Evolutionary conservation across 2,797 vertebrate genomes (phyloP), one percentile per base, ranked within the genome.

Genomic region (Urophycis tenuis): DNA sequence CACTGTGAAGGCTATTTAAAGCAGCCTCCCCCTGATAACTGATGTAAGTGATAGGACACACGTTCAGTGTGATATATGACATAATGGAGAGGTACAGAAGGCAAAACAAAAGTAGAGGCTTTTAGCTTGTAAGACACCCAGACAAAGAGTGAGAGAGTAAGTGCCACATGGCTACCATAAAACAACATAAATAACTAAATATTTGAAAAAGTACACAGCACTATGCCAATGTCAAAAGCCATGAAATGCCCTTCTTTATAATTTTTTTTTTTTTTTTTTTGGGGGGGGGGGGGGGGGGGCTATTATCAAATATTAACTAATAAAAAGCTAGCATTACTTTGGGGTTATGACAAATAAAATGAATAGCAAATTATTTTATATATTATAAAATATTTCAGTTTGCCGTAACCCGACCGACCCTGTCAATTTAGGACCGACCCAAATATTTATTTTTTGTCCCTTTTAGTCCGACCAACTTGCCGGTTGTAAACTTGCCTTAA

Each of bases 1-100:
- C 60, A 64, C 60, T 53, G n/a, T 53, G 22, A 53, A 53, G 53
- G n/a, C 60, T 64, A 64, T 64, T 25, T 64, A 64, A 64, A 64
- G 60, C 60, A 25, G 12, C 25, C 60, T 11, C 60, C 60, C 53
- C 25, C 60, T 60, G 53, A 25, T 25, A 9, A 67, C 60, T 67
- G 60, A 67, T 17, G 25, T 29, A 67, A 67, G 5, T 11, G 60
- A 64, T 64, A 22, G 60, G 60, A 10, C 60, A 64, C 60, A 29
- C 60, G 9, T 29, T 64, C 60, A 64, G 60, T 64, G n/a, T 25
- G 60, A 64, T 64, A n/a, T 60, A 64, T 64, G 60, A 64, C 60
- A 29, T 64, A 64, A 64, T 64, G 60, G 60, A 64, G 60, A 64
- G 60, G 60, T 29, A 29, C n/a, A 25, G 60, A 60, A 64, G 60